A percentile compares a stretch with the other conserved stretches of the same genome.
Conservation (phyloP, 2,888 invertebrate genomes). For the Molorchus minor region DNA sequence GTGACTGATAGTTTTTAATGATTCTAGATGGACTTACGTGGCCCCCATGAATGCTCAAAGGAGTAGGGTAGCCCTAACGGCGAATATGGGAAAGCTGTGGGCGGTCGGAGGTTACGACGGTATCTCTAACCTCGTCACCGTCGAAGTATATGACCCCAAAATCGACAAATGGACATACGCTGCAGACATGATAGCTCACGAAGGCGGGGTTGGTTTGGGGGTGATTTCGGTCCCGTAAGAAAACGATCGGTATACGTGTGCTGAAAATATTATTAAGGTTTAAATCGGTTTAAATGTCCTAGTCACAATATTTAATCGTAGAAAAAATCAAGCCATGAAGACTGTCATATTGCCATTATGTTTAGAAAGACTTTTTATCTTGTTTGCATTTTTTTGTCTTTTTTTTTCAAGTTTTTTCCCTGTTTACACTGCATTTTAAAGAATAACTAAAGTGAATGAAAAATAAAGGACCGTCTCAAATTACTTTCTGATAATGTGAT, state of each 20-base stretch:
- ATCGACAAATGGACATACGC: conserved; percentile 78
- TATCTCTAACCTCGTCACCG: conserved; percentile 79
- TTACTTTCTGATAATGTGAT: too few relatives aligned
- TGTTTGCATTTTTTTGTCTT: background rate
- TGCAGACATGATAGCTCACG: conserved; percentile 84
- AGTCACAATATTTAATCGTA: conserved; percentile 14
- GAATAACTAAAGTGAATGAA: too few relatives aligned
- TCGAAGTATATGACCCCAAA: conserved; percentile 85
- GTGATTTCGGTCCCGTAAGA: conserved; percentile 67
- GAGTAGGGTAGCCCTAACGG: conserved; percentile 82
- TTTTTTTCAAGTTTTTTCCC: background rate
- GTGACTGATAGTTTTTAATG: conserved; percentile 30
- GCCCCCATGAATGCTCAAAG: conserved; percentile 85
- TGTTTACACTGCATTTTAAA: background rate
- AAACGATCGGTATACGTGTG: background rate
- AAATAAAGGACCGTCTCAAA: too few relatives aligned
- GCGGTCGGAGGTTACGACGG: conserved; percentile 85
- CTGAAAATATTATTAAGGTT: background rate
- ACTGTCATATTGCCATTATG: conserved; percentile 15
- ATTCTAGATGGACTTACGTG: conserved; percentile 74
- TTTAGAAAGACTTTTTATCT: background rate
- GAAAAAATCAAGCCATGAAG: background rate
- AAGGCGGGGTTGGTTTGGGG: conserved; percentile 90
- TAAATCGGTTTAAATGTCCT: conserved; percentile 4
- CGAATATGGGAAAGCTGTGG: conserved; percentile 86